These are phyloP conservation scores for Oncorhynchus kisutch DNA, from an alignment of 2,113 vertebrate species.

Conservation along the genomic window DNA sequence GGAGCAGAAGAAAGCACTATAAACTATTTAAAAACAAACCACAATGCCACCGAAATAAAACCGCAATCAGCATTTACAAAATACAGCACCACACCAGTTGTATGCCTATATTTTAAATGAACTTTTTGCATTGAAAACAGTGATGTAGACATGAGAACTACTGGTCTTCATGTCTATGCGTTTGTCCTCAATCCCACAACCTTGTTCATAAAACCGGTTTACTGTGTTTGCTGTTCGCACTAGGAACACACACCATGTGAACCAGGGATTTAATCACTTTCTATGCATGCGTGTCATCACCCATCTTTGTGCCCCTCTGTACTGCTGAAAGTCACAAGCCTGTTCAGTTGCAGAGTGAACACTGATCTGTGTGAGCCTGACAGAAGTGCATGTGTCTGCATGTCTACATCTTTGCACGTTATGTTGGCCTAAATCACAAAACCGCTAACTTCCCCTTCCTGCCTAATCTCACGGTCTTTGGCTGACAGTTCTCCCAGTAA, in stretches of 20 bases:
- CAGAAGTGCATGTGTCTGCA: not conserved
- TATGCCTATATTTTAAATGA: too few species aligned
- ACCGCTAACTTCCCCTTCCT: too few species aligned
- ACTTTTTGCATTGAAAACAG: too few species aligned
- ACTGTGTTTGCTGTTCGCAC: not conserved
- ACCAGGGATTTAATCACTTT: not conserved
- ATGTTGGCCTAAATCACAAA: not conserved
- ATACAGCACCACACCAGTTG: too few species aligned
- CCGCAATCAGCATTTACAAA: too few species aligned
- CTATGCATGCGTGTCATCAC: too few species aligned
- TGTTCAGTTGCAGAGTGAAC: not conserved
- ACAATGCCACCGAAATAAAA: not conserved
- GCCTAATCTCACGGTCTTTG: too few species aligned
- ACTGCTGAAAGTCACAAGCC: too few species aligned
- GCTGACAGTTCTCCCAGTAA: too few species aligned
- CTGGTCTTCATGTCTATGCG: not conserved
- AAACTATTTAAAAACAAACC: not conserved
- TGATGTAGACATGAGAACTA: too few species aligned
- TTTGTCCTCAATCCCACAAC: not conserved
- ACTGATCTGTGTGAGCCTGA: not conserved
- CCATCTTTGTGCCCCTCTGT: too few species aligned
- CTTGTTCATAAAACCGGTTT: conserved; percentile 38
- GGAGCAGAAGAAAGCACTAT: conserved; percentile 11
- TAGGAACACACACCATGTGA: conserved; percentile 8
- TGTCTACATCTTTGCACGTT: not conserved